Evolutionary conservation across 2,797 vertebrate genomes (phyloP).

Genomic region (Neoniphon sammara): DNA sequence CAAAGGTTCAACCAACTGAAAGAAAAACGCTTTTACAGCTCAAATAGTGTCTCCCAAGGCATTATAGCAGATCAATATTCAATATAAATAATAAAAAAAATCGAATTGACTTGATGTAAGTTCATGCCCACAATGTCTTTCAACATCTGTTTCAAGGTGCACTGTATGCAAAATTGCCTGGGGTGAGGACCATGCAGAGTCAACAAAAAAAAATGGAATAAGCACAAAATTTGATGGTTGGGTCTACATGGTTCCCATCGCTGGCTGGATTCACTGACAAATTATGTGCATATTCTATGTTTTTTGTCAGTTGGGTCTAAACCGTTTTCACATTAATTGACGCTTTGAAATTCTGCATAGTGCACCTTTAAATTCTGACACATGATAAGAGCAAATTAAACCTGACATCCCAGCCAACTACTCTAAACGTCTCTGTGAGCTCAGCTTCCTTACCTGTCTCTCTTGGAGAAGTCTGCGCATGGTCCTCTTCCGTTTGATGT

Average conservation of each 20-base stretch:
- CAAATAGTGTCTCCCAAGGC: background rate
- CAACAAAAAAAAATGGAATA: too few relatives aligned
- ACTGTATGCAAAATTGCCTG: too few relatives aligned
- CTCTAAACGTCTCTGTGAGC: background rate
- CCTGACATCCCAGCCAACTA: background rate
- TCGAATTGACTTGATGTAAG: background rate
- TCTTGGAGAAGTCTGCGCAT: conserved; percentile 94
- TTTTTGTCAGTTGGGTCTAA: too few relatives aligned
- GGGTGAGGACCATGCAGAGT: too few relatives aligned
- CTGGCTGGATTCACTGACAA: too few relatives aligned
- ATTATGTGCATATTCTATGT: too few relatives aligned
- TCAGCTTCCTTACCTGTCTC: conserved; percentile 84
- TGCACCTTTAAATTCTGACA: background rate
- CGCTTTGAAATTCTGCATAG: background rate
- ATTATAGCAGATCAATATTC: background rate
- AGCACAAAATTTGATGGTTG: too few relatives aligned
- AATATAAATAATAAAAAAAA: background rate
- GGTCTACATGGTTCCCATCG: too few relatives aligned
- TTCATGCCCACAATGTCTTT: background rate
- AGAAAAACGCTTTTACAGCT: conserved; percentile 25
- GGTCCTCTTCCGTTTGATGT: conserved; percentile 94
- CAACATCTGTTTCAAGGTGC: too few relatives aligned
- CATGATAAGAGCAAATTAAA: background rate
- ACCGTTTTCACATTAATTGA: too few relatives aligned
- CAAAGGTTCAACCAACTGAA: conserved; percentile 93